Evolutionary conservation across 1,140 invertebrate species (phyloP), one percentile per base, ranked within the genome.

Genomic region (Camponotus vicinus): DNA sequence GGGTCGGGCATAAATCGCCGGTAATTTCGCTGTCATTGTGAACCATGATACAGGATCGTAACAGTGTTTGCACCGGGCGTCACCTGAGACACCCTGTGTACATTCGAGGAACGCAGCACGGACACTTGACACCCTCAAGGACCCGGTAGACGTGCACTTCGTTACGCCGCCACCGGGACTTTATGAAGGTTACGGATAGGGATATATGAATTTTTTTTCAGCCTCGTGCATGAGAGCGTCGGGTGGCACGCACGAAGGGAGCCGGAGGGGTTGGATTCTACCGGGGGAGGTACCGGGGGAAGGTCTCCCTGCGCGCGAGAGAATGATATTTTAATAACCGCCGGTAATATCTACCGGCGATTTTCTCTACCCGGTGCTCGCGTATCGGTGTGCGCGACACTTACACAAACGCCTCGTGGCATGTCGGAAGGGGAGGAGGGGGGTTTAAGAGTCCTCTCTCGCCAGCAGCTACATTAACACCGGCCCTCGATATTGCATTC

Each of bases 291-390:
- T 11, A 49, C 13, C 8, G 73, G 49, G 42, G 9, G 42, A 11
- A 13, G 45, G 45, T 52, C 55, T 82, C 34, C 34, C 59, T 63
- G 49, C 49, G 32, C 63, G 49, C 49, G 32, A 42, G 77, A 85
- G 76, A 87, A 90, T 66, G 86, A 90, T 90, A 90, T 90, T 90
- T 90, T 90, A 90, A 90, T 90, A 90, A 90, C 77, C 1, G 57
- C 37, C 40, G 32, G 59, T 79, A 67, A 57, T 83, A 83, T 83
- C 55, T 71, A 73, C 57, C 27, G 40, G 69, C 69, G 55, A 78
- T 79, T 80, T 27, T 49, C 45, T 49, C 49, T 85, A 69, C 63
- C n/a, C 52, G 71, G 8, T 8, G n/a, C 8, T 13, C 6, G n/a
- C 21, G 32, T 15, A 34, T 85, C 11, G 40, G 57, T 67, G 67